Evolutionary conservation across 2,797 vertebrate species (phyloP).

Genomic region (Pempheris klunzingeri): DNA sequence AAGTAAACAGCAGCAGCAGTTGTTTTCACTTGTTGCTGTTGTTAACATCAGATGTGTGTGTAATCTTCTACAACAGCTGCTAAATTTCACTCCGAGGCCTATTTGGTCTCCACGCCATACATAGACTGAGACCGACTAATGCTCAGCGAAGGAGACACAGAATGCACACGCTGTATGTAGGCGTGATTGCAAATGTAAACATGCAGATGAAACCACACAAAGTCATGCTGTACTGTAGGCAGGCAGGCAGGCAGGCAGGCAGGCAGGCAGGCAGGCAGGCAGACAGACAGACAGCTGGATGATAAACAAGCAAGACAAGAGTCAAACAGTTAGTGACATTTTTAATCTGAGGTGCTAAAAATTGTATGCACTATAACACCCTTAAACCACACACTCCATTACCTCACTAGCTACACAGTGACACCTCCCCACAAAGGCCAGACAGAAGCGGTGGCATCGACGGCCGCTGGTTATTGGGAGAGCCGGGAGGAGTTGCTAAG

Average conservation of each 20-base stretch:
- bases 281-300: neutral
- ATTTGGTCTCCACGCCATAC: conserved; percentile 1
- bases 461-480: conserved; percentile 10
- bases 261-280: too few relatives aligned
- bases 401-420: conserved; percentile 24
- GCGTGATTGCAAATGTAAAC: neutral
- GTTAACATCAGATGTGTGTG: conserved; percentile 26
- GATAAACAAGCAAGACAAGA: conserved; percentile 2
- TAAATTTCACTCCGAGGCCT: conserved; percentile 23
- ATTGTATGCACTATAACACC: neutral
- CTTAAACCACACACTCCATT: conserved; percentile 25
- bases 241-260: too few relatives aligned
- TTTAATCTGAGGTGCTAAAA: conserved; percentile 28
- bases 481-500: conserved; percentile 58
- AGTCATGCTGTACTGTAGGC: neutral
- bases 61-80: conserved; percentile 47
- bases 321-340: conserved; percentile 5
- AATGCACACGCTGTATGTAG: neutral
- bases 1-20: conserved; percentile 19
- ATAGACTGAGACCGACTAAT: conserved; percentile 1
- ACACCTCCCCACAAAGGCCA: conserved; percentile 17
- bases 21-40: conserved; percentile 35
- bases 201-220: neutral
- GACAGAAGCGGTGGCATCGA: conserved; percentile 34
- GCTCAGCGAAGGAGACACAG: neutral